A percentile compares a stretch with the other conserved stretches of the same genome.
These are phyloP conservation scores for Dermochelys coriacea DNA, from an alignment of 2,797 vertebrate species.

Conservation along the genomic window DNA sequence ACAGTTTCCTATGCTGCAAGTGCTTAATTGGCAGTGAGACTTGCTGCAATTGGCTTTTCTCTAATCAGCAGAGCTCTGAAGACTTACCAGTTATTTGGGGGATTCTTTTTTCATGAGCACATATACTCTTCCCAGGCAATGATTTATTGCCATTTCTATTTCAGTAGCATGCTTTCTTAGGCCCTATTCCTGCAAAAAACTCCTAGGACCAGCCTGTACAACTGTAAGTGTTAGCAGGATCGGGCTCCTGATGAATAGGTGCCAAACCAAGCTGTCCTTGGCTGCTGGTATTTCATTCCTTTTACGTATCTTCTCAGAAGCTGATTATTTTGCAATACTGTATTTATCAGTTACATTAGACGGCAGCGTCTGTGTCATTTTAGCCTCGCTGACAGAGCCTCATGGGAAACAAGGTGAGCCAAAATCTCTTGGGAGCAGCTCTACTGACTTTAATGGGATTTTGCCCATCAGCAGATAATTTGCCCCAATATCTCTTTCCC, in stretches of 20 bases:
- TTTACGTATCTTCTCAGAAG: background rate
- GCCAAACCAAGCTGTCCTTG: background rate
- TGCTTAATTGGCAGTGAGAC: background rate
- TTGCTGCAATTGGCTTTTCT: background rate
- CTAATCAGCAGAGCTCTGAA: background rate
- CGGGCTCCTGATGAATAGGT: background rate
- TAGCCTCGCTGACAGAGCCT: background rate
- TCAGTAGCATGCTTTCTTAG: background rate
- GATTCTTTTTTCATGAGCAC: background rate
- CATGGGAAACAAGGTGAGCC: background rate
- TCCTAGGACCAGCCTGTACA: background rate
- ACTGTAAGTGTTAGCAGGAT: background rate
- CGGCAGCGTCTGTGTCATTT: background rate
- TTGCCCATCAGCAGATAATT: background rate
- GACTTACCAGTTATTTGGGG: background rate
- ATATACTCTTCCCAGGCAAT: conserved; percentile 1
- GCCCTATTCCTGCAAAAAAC: background rate
- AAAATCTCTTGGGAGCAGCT: background rate
- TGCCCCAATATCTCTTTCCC: background rate
- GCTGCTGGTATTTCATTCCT: conserved; percentile 7
- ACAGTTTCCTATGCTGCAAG: fast-evolving
- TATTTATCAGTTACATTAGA: background rate
- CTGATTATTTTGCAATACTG: conserved; percentile 9
- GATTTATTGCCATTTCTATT: conserved; percentile 17
- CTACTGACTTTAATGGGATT: background rate